A percentile compares a stretch with the other conserved stretches of the same genome.
These are phyloP conservation scores for Euphydryas editha DNA, from an alignment of 2,888 invertebrate species.

Conservation along the genomic window DNA sequence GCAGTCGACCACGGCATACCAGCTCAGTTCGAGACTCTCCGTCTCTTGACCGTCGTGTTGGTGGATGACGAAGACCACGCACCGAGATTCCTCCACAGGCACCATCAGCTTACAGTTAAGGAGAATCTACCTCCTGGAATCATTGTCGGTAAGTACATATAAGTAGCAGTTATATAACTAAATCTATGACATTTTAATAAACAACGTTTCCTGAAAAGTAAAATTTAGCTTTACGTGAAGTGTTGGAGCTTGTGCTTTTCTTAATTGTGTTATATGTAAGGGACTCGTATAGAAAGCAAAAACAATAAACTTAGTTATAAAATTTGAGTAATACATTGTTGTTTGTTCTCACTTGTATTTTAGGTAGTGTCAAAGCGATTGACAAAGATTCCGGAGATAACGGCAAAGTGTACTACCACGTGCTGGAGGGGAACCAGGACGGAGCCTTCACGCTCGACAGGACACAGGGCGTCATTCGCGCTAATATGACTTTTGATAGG, in stretches of 20 bases:
- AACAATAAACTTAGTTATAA: too few species aligned
- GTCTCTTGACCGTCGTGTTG: slow-evolving; percentile 88
- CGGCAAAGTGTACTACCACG: slow-evolving; percentile 92
- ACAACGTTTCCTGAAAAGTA: too few species aligned
- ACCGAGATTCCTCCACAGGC: slow-evolving; percentile 88
- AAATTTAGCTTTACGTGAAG: too few species aligned
- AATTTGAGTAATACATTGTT: too few species aligned
- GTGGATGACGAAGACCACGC: slow-evolving; percentile 92
- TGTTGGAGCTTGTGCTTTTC: too few species aligned
- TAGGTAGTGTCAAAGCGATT: slow-evolving; percentile 88
- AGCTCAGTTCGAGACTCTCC: slow-evolving; percentile 89
- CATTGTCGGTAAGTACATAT: slow-evolving; percentile 82
- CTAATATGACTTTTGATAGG: slow-evolving; percentile 91
- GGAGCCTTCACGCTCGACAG: slow-evolving; percentile 91
- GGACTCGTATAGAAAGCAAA: too few species aligned
- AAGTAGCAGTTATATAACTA: background rate
- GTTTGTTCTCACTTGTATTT: too few species aligned
- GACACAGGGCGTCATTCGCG: slow-evolving; percentile 90
- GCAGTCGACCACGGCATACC: slow-evolving; percentile 93
- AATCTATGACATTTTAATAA: too few species aligned
- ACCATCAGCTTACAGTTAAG: slow-evolving; percentile 87
- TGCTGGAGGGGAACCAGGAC: slow-evolving; percentile 90
- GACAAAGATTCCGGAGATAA: slow-evolving; percentile 92
- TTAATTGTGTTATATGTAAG: too few species aligned
- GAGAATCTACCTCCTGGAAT: slow-evolving; percentile 88